Conservation (phyloP, 1,140 invertebrate genomes). For the Protaetia brevitarsis region DNA sequence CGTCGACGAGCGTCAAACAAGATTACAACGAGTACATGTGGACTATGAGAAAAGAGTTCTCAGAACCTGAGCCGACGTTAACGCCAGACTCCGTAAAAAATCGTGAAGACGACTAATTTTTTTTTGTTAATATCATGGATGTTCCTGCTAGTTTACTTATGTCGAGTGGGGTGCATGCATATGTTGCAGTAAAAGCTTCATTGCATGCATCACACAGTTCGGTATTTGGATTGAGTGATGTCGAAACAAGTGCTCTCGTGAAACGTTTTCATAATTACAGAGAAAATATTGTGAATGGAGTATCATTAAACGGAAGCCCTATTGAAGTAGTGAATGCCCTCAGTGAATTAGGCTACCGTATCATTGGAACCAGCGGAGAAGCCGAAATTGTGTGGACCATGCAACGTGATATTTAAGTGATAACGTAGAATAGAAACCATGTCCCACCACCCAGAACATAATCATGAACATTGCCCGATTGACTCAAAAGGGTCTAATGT, state of each 20-base stretch:
- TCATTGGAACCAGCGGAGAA: constrained; percentile 73
- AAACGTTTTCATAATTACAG: constrained; percentile 63
- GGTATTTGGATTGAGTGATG: constrained; percentile 68
- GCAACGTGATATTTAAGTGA: constrained; percentile 61
- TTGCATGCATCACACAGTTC: constrained; percentile 67
- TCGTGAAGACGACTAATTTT: constrained; percentile 21
- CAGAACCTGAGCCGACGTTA: constrained; percentile 69
- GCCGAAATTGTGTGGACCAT: constrained; percentile 78
- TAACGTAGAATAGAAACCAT: constrained; percentile 12
- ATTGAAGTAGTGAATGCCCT: constrained; percentile 68
- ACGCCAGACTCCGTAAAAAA: constrained; percentile 19
- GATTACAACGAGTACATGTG: constrained; percentile 88
- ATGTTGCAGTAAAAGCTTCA: constrained; percentile 74
- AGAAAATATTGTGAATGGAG: constrained; percentile 64
- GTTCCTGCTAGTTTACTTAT: constrained; percentile 45
- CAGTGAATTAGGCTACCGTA: constrained; percentile 70
- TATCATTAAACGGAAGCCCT: constrained; percentile 63
- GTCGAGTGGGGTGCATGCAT: constrained; percentile 57
- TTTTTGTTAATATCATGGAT: constrained; percentile 37
- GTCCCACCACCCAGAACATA: constrained; percentile 17
- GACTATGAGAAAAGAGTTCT: constrained; percentile 86
- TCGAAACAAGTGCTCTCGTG: constrained; percentile 63
- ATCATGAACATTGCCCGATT: constrained; percentile 4
- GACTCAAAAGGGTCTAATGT: constrained; percentile 52
- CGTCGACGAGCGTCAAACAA: constrained; percentile 78